Conservation (phyloP, 2,888 invertebrate species). For the Spilarctia lutea region DNA sequence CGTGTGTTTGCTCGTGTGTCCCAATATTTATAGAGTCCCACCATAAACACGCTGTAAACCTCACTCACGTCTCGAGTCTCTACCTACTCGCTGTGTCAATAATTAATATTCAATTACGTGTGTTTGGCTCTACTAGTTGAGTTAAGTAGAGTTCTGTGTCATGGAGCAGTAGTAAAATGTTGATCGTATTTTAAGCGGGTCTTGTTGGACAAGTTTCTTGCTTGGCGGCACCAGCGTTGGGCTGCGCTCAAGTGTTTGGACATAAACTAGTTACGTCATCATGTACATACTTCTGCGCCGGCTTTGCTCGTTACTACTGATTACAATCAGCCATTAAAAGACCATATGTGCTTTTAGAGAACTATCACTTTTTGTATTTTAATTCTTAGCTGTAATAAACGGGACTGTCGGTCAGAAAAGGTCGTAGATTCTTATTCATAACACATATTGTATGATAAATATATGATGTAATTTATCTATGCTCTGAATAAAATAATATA, state of each 20-base stretch:
- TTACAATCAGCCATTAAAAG: not conserved
- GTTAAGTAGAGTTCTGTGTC: conserved; percentile 24
- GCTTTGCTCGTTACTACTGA: conserved; percentile 7
- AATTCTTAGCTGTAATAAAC: not conserved
- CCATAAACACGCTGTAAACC: conserved; percentile 51
- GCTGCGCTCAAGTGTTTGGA: conserved; percentile 13
- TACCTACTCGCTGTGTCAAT: conserved; percentile 42
- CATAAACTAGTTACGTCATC: conserved; percentile 15
- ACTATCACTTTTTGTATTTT: not conserved
- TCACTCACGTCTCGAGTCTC: conserved; percentile 9
- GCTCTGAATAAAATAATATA: too few species aligned
- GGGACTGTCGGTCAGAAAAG: not conserved
- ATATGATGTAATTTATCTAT: not conserved
- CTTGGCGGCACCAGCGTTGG: conserved; percentile 5
- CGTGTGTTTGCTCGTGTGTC: conserved; percentile 46
- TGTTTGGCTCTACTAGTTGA: conserved; percentile 20
- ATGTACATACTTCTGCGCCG: not conserved
- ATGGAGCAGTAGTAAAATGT: conserved; percentile 12
- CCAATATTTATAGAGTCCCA: conserved; percentile 47
- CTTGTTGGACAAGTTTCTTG: conserved; percentile 10
- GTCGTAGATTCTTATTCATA: too few species aligned
- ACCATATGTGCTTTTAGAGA: not conserved
- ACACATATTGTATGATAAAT: too few species aligned
- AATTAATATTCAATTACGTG: conserved; percentile 55
- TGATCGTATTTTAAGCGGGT: conserved; percentile 14